phyloP scores from a whole-genome alignment of 2,888 invertebrate species.

The Zygothrica quintamaculata region DNA sequence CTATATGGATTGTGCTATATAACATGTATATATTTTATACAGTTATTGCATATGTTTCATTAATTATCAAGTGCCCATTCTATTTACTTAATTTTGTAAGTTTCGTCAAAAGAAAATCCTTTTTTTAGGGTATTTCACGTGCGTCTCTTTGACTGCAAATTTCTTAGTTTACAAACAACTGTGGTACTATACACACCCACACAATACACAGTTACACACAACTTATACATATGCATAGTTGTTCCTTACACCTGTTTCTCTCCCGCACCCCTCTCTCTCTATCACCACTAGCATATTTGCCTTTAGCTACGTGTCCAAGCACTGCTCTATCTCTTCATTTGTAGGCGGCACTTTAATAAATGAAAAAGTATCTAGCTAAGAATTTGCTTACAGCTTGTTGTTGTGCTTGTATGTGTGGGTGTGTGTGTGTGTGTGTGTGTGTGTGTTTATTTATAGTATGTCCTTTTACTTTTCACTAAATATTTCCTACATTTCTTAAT shows the following conservation, averaged over 20 bases:
- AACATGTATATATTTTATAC: no score
- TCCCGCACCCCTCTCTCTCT: background rate
- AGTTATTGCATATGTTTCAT: no score
- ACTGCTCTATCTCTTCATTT: conserved; percentile 17
- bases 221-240: conserved; percentile 45
- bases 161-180: no score
- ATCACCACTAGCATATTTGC: background rate
- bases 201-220: conserved; percentile 5
- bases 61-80: no score
- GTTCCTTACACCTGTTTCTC: conserved; percentile 27
- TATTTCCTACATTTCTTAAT: conserved; percentile 1
- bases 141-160: no score
- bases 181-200: conserved; percentile 2
- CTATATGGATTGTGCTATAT: no score
- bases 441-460: conserved; percentile 19
- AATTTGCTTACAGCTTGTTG: conserved; percentile 33
- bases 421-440: no score
- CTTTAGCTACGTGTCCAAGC: background rate
- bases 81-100: no score
- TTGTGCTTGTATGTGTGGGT: conserved; percentile 1
- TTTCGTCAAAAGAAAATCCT: background rate
- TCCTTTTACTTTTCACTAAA: background rate
- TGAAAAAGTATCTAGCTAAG: conserved; percentile 69
- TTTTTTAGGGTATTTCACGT: no score
- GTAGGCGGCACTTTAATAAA: conserved; percentile 71